Conservation (phyloP, 2,113 vertebrate species). For the Gambusia affinis region DNA sequence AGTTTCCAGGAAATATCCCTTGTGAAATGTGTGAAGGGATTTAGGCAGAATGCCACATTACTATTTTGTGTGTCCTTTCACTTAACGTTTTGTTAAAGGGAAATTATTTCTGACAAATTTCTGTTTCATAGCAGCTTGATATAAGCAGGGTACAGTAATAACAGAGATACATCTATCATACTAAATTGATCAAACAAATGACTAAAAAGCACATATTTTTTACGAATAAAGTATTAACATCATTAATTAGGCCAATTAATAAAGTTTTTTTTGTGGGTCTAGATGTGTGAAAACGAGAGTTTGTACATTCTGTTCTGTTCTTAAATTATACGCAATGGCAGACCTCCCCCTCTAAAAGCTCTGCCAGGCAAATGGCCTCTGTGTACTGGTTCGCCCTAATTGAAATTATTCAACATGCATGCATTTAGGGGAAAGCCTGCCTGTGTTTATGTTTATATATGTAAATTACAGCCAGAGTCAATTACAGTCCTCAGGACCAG, state of each 20-base stretch:
- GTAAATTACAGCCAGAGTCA: neutral
- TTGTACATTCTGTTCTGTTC: neutral
- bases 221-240: neutral
- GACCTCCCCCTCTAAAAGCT: neutral
- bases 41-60: conserved; percentile 17
- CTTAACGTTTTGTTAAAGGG: neutral
- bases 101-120: neutral
- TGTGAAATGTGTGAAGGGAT: conserved; percentile 17
- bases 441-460: neutral
- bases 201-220: neutral
- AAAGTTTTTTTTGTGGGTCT: neutral
- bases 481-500: neutral
- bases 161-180: neutral
- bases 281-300: neutral
- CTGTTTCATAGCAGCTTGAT: neutral
- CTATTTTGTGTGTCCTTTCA: conserved; percentile 1
- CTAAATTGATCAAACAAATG: neutral
- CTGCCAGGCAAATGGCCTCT: neutral
- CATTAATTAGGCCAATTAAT: neutral
- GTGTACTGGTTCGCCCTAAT: neutral
- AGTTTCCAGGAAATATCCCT: conserved; percentile 27
- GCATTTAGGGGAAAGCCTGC: neutral
- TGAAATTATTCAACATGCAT: neutral
- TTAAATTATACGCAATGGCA: neutral
- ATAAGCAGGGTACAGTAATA: neutral